These are phyloP conservation scores for Sarotherodon lohbergeri DNA, from an alignment of 2,113 vertebrate genomes.

Conservation along the genomic window DNA sequence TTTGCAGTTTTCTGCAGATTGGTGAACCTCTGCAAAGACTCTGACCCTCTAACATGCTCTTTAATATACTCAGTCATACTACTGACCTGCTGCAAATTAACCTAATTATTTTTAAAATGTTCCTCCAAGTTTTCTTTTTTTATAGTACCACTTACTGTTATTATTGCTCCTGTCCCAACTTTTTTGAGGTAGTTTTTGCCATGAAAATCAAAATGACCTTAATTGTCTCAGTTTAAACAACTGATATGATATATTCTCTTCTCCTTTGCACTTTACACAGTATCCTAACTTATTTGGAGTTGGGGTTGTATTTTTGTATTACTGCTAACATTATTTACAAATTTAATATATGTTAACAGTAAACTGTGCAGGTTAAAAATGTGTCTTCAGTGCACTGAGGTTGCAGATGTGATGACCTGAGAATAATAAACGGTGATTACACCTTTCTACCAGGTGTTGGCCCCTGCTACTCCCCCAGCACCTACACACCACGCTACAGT, in stretches of 20 bases:
- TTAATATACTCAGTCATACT: not conserved
- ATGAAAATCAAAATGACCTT: not conserved
- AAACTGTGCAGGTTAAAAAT: not conserved
- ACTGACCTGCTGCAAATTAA: not conserved
- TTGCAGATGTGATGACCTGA: not conserved
- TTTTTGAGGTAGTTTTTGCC: not conserved
- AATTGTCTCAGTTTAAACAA: not conserved
- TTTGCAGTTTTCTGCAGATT: not conserved
- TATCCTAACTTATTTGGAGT: not conserved
- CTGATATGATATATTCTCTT: not conserved
- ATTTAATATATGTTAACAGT: not conserved
- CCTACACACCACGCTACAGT: constrained; percentile 95
- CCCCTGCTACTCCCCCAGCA: constrained; percentile 79
- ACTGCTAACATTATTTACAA: not conserved
- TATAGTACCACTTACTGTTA: not conserved
- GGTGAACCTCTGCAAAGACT: not conserved
- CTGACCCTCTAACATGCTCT: not conserved
- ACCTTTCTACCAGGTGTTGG: constrained; percentile 73
- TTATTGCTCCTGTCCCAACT: not conserved
- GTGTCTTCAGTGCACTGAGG: not conserved
- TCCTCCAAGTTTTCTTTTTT: not conserved
- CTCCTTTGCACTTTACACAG: not conserved
- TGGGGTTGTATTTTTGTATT: not conserved
- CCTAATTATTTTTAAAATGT: not conserved
- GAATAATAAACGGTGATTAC: not conserved